phyloP scores from a whole-genome alignment of 2,797 vertebrate genomes.

The Lerista edwardsae region DNA sequence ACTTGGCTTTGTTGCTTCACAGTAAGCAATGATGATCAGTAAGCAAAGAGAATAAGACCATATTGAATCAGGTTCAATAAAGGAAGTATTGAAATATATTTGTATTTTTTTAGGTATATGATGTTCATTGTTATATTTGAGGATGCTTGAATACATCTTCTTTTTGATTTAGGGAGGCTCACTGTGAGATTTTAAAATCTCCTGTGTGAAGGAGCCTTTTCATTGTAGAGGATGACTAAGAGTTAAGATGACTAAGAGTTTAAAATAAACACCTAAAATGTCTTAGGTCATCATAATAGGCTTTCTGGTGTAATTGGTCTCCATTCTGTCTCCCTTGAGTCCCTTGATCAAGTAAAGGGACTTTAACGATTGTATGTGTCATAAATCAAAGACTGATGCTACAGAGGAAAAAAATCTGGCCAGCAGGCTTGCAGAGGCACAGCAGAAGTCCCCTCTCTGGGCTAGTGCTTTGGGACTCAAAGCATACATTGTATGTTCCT shows the following conservation, averaged over 20 bases:
- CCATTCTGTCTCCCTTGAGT: slow-evolving; percentile 49
- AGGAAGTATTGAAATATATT: not conserved
- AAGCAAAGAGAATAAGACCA: slow-evolving; percentile 7
- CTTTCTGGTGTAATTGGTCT: slow-evolving; percentile 50
- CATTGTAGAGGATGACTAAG: slow-evolving; percentile 25
- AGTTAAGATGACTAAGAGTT: slow-evolving; percentile 15
- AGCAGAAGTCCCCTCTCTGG: not conserved
- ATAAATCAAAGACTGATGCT: not conserved
- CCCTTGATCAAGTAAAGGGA: slow-evolving; percentile 9
- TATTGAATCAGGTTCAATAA: slow-evolving; percentile 26
- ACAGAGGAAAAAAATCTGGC: slow-evolving; percentile 9
- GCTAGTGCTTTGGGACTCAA: not conserved
- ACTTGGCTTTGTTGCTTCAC: not conserved
- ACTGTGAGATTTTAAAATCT: not conserved
- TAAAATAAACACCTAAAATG: slow-evolving; percentile 6
- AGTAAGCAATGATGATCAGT: slow-evolving; percentile 26
- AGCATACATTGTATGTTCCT: not conserved
- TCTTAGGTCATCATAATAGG: slow-evolving; percentile 50
- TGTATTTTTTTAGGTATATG: not conserved
- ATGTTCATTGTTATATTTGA: not conserved
- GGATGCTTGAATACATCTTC: not conserved
- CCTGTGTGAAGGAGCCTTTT: slow-evolving; percentile 25
- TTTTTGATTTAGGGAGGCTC: not conserved
- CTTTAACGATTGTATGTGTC: not conserved
- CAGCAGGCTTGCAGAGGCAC: not conserved